Evolutionary conservation across 2,888 invertebrate species (phyloP), one percentile per base, ranked within the genome.

Genomic region (Pandemis corylana): DNA sequence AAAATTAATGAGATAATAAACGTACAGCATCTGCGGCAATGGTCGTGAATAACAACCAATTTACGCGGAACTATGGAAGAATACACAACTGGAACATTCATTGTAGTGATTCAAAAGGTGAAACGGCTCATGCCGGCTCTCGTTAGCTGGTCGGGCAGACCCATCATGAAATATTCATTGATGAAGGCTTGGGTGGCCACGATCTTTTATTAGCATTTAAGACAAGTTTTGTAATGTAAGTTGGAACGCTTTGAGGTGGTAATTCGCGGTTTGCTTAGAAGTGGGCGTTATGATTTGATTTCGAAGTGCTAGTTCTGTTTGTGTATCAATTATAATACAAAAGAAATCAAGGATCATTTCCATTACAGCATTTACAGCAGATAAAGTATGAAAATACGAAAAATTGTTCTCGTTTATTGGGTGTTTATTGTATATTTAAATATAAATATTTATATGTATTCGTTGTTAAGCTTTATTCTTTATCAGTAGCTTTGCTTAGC

Each of bases 151-250:
- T 73, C 78, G 67, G 82, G 85, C 84, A 84, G 85, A 83, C 82
- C 85, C 83, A 83, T 87, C 88, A 90, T 90, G 90, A 90, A 90
- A 90, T 90, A 90, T 90, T 90, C 90, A 90, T 90, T 83, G 86
- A 77, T 79, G 84, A 83, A 84, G 85, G 84, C 84, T 83, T 76
- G 82, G 80, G 80, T 78, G 77, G 79, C 81, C 77, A 78, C 80
- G 81, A 86, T 87, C 88, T 87, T 89, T 88, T 90, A 90, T 89
- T 90, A 90, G 89, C 90, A 90, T 90, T 90, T 89, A 89, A 88
- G 89, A 88, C 88, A 89, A 89, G 89, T 89, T 89, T 86, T 85
- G 87, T 84, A 86, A 89, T 90, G 88, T 86, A 87, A 87, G 86
- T 82, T 84, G 78, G 81, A 81, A 80, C 80, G 82, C 85, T 87